Evolutionary conservation across 2,888 invertebrate genomes (phyloP).

Genomic region (Athripsodes cinereus): DNA sequence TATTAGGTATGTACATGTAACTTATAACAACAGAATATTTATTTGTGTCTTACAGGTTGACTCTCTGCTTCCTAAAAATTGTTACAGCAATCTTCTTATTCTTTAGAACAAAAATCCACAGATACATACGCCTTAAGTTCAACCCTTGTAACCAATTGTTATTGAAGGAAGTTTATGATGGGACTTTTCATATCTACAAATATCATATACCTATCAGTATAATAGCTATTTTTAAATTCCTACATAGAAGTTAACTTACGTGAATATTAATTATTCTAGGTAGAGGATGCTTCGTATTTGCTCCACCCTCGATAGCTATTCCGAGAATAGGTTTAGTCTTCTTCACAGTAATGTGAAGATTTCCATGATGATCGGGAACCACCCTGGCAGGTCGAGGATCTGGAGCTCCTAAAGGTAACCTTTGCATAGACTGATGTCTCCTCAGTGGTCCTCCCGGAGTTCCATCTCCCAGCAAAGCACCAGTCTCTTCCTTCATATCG

Average conservation of each 20-base stretch:
- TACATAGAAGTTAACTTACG: conserved; percentile 62
- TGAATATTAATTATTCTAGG: conserved; percentile 96
- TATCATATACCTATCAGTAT: background rate
- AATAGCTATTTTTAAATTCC: background rate
- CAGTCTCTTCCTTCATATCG: conserved; percentile 82
- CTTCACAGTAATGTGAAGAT: conserved; percentile 81
- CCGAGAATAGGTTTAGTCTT: conserved; percentile 93
- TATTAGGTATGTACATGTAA: too few species aligned
- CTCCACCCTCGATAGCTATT: conserved; percentile 95
- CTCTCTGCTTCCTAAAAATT: too few species aligned
- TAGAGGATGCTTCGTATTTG: conserved; percentile 90
- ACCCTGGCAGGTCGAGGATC: conserved; percentile 57
- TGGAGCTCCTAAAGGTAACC: conserved; percentile 57
- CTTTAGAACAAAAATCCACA: too few species aligned
- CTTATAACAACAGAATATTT: too few species aligned
- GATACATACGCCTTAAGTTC: too few species aligned
- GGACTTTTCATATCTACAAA: background rate
- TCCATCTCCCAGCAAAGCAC: conserved; percentile 61
- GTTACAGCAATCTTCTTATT: too few species aligned
- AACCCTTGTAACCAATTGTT: too few species aligned
- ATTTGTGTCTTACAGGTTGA: too few species aligned
- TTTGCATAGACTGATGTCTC: conserved; percentile 72
- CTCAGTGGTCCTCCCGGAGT: conserved; percentile 52
- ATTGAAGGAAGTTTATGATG: too few species aligned
- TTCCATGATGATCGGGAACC: conserved; percentile 80